A percentile compares a stretch with the other conserved stretches of the same genome.
These are phyloP conservation scores for Neosilurus hyrtlii DNA, from an alignment of 2,797 vertebrate genomes.

Conservation along the genomic window DNA sequence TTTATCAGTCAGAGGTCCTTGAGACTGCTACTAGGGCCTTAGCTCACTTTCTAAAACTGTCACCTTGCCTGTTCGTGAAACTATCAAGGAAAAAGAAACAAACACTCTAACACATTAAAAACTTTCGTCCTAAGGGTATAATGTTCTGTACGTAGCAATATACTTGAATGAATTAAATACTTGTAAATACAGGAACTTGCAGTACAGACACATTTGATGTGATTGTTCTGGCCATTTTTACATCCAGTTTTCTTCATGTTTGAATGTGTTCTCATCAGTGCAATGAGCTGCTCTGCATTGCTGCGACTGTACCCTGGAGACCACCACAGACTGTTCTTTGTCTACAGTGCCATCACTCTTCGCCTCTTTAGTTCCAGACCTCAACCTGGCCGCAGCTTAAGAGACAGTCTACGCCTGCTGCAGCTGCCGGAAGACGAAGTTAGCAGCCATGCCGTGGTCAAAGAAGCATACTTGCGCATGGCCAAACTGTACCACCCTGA, in stretches of 20 bases:
- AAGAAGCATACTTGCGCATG: conserved; percentile 80
- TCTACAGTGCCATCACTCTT: conserved; percentile 36
- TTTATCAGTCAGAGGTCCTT: neutral
- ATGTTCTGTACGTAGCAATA: neutral
- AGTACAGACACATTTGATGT: neutral
- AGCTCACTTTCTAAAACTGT: neutral
- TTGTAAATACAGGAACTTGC: neutral
- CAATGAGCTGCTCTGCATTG: conserved; percentile 63
- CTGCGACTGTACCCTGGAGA: conserved; percentile 51
- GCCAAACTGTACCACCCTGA: conserved; percentile 93
- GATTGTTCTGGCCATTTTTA: neutral
- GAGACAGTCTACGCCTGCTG: conserved; percentile 81
- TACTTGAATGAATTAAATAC: neutral
- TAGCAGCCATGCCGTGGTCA: conserved; percentile 77
- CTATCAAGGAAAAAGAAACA: neutral
- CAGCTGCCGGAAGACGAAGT: conserved; percentile 74
- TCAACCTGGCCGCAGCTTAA: conserved; percentile 62
- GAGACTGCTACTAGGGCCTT: neutral
- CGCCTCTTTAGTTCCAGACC: conserved; percentile 54
- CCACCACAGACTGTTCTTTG: conserved; percentile 48
- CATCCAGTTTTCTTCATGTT: neutral
- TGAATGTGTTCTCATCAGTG: conserved; percentile 11
- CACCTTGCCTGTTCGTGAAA: too few relatives aligned
- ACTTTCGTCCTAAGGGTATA: neutral
- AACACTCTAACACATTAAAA: neutral